Conservation (phyloP, 2,113 vertebrate genomes). For the Taurulus bubalis region DNA sequence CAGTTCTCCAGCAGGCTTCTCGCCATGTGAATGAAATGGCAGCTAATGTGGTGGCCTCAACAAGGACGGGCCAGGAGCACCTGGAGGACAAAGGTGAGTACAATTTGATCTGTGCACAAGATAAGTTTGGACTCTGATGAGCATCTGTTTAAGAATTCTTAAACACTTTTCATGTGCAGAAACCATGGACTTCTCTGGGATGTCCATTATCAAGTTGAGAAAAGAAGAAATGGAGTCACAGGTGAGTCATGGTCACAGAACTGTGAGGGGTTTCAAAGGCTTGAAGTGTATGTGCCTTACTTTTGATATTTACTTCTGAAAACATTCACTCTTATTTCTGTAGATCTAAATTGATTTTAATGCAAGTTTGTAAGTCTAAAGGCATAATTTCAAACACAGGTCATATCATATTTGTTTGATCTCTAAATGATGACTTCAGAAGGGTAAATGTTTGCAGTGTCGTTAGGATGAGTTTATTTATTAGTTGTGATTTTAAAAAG, state of each 20-base stretch:
- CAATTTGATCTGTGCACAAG: neutral
- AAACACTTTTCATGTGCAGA: slow-evolving; percentile 77
- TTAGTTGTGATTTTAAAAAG: neutral
- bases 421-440: neutral
- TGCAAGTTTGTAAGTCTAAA: neutral
- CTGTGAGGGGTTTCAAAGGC: slow-evolving; percentile 1
- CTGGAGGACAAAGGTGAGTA: slow-evolving; percentile 90
- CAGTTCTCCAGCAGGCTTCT: slow-evolving; percentile 92
- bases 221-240: slow-evolving; percentile 98
- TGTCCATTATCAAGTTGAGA: slow-evolving; percentile 96
- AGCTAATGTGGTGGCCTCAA: slow-evolving; percentile 93
- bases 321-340: neutral
- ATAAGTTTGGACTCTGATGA: neutral
- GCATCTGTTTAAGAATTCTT: neutral
- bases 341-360: neutral
- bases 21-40: slow-evolving; percentile 94
- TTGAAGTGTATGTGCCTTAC: neutral
- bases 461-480: neutral
- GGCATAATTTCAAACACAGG: neutral
- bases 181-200: slow-evolving; percentile 96
- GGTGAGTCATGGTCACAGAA: slow-evolving; percentile 76
- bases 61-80: slow-evolving; percentile 92
- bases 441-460: neutral
- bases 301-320: neutral
- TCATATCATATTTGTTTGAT: neutral